A percentile compares a stretch with the other conserved stretches of the same genome.
Evolutionary conservation across 2,797 vertebrate species (phyloP).

Genomic region (Hydrophis major): DNA sequence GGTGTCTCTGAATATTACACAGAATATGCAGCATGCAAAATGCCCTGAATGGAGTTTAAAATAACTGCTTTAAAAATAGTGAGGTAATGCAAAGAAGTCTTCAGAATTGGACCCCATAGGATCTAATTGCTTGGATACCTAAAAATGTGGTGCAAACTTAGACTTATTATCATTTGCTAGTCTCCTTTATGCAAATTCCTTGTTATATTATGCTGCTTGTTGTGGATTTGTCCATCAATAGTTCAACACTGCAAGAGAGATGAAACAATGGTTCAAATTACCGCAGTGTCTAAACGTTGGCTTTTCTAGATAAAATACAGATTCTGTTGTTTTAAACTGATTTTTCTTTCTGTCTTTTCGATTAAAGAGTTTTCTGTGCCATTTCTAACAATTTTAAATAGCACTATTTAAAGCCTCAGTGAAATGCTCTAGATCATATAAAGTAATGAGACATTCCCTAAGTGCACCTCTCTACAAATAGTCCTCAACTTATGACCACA

Average conservation of each 20-base stretch:
- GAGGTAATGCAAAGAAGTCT: background rate
- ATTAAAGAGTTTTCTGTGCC: background rate
- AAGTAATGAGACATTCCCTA: slow-evolving; percentile 60
- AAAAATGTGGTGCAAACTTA: background rate
- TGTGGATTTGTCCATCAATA: background rate
- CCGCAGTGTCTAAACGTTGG: rapidly evolving
- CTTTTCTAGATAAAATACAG: background rate
- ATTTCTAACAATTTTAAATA: slow-evolving; percentile 22
- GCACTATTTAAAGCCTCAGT: slow-evolving; percentile 25
- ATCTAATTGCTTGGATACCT: background rate
- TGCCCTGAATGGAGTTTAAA: background rate
- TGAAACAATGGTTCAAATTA: background rate
- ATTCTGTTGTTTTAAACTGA: background rate
- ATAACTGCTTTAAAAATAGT: background rate
- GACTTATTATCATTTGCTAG: background rate
- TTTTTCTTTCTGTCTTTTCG: background rate
- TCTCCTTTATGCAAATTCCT: background rate
- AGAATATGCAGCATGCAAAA: background rate
- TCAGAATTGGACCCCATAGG: background rate
- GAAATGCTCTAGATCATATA: slow-evolving; percentile 47
- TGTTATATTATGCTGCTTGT: background rate
- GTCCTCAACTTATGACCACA: background rate
- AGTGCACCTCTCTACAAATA: slow-evolving; percentile 55
- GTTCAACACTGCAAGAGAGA: background rate
- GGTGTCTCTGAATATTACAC: background rate